Percentiles rank a stretch among this genome's conserved stretches.
Evolutionary conservation across 1,140 invertebrate species (phyloP).

Genomic region (Bombus cullumanus): DNA sequence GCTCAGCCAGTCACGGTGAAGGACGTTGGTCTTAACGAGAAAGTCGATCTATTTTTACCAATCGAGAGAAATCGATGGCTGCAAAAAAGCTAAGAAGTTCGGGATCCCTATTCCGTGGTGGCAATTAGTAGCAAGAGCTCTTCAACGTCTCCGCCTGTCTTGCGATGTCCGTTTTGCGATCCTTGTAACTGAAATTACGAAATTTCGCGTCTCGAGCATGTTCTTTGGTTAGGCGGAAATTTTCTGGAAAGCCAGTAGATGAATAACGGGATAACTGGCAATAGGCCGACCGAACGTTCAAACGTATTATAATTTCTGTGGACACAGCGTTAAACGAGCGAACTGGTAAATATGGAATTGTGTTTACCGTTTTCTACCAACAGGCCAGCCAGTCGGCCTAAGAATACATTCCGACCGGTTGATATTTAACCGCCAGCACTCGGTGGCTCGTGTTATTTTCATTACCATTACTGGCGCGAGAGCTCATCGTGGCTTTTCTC

Average conservation of each 20-base stretch:
- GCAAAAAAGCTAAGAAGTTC: not conserved
- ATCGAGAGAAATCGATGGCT: slow-evolving; percentile 12
- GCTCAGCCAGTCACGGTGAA: not conserved
- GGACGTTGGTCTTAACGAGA: slow-evolving; percentile 14
- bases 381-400: not conserved
- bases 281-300: not conserved
- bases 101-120: not conserved
- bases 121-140: slow-evolving; percentile 7
- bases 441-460: slow-evolving; percentile 45
- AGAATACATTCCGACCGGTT: slow-evolving; percentile 11
- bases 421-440: slow-evolving; percentile 45
- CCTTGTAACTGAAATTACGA: not conserved
- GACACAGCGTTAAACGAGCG: slow-evolving; percentile 27
- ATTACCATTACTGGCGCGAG: slow-evolving; percentile 27
- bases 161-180: not conserved
- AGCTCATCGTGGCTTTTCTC: slow-evolving; percentile 20
- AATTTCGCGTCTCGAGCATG: not conserved
- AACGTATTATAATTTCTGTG: slow-evolving; percentile 24
- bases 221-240: not conserved
- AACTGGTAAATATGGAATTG: slow-evolving; percentile 33
- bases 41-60: slow-evolving; percentile 28
- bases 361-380: slow-evolving; percentile 46
- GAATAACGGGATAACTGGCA: not conserved
- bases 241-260: not conserved
- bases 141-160: not conserved